phyloP scores from a whole-genome alignment of 2,888 invertebrate genomes.

The Eupithecia inturbata region DNA sequence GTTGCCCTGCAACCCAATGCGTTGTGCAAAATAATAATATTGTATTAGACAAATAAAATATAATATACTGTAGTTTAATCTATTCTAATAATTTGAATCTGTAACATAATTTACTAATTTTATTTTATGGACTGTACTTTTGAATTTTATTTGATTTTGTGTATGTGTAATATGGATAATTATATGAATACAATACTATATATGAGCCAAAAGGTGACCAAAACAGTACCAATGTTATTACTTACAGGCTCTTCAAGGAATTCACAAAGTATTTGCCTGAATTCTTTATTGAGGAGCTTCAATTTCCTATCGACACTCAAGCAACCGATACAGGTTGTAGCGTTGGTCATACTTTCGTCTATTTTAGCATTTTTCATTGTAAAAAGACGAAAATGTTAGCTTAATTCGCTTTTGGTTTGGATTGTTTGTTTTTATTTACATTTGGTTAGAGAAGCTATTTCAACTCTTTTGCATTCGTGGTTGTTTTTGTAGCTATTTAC shows the following conservation, averaged over 20 bases:
- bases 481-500: neutral
- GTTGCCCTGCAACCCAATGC: no score
- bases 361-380: neutral
- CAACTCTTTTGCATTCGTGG: neutral
- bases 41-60: no score
- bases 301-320: constrained; percentile 53
- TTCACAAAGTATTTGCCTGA: constrained; percentile 48
- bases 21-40: no score
- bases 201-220: no score
- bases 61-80: no score
- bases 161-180: no score
- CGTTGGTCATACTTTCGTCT: constrained; percentile 5
- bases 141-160: no score
- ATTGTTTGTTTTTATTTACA: constrained; percentile 8
- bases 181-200: no score
- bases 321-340: constrained; percentile 36
- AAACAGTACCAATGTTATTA: constrained; percentile 5
- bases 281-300: constrained; percentile 46
- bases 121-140: no score
- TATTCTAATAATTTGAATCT: no score
- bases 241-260: constrained; percentile 54
- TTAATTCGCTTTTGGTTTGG: neutral
- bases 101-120: no score
- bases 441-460: neutral
- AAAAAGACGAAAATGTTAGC: neutral